Evolutionary conservation across 2,113 vertebrate genomes (phyloP), one percentile per base, ranked within the genome.

Genomic region (Brienomyrus brachyistius): DNA sequence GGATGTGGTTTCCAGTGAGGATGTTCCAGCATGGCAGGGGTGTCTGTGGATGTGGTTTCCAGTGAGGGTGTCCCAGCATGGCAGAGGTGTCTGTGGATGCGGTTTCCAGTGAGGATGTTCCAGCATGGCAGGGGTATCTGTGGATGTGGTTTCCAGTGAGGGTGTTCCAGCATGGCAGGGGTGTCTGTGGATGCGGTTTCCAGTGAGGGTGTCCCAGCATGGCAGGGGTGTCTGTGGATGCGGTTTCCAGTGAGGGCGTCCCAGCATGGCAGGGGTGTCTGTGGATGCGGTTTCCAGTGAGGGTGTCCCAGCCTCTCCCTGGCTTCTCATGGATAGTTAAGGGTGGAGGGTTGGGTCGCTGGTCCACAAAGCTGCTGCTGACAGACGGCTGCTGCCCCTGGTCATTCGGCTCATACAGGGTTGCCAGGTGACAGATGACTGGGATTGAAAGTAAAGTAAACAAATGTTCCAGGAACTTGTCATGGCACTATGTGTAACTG

Each of bases 11-110:
- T 23, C 56, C 56, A 59, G 56, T 59, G 56, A 59, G 21, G 56
- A 0, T 0, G 1, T 59, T 1, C 19, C 5, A 7, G 21, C 5
- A 0, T 0, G 5, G 21, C 19, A 2, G 56, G 56, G 1, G 1
- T 56, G 5, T 56, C 54, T n/a, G 56, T n/a, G 21, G 21, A 59
- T n/a, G 21, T 2, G 21, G 6, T 23, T 59, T n/a, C 5, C 56
- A 59, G 21, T n/a, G 56, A n/a, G 5, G 21, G 56, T 0, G 1
- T 59, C 6, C 56, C 21, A 23, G 1, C 17, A 1, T 0, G 54
- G 19, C 5, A 5, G 5, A 19, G 19, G 1, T 56, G 5, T 56
- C 54, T 23, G 54, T 23, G 19, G 54, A 56, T 7, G 54, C 2
- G 5, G 17, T 23, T 56, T 56, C 19, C 54, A 56, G 54, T 56